Evolutionary conservation across 2,888 invertebrate genomes (phyloP).

Genomic region (Merodon equestris): DNA sequence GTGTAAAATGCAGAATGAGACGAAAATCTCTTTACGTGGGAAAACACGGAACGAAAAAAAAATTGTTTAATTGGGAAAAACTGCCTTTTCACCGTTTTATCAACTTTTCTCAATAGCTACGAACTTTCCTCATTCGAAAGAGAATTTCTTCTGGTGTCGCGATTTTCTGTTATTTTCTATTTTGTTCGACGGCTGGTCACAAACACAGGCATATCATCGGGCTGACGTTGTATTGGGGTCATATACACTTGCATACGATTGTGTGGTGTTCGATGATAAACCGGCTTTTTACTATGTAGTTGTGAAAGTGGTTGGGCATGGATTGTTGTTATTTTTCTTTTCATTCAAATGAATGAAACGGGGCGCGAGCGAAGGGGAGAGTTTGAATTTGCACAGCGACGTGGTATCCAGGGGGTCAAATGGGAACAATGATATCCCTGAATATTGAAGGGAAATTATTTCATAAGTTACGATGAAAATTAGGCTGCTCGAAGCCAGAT

Average conservation of each 20-base stretch:
- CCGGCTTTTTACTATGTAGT: slow-evolving; percentile 43
- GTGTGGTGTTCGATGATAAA: slow-evolving; percentile 19
- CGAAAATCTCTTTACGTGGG: slow-evolving; percentile 42
- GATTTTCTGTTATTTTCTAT: slow-evolving; percentile 67
- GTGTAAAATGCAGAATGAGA: slow-evolving; percentile 30
- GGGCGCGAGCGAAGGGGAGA: slow-evolving; percentile 1
- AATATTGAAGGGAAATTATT: neutral
- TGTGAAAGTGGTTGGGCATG: neutral
- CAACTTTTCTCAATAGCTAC: neutral
- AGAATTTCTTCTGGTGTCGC: slow-evolving; percentile 63
- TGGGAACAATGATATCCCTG: slow-evolving; percentile 32
- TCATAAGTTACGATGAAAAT: neutral
- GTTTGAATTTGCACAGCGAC: slow-evolving; percentile 49
- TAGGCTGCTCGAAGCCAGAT: neutral
- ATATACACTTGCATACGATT: neutral
- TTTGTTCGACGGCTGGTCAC: slow-evolving; percentile 49
- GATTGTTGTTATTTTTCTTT: slow-evolving; percentile 2
- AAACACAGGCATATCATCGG: slow-evolving; percentile 1
- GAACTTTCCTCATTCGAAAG: slow-evolving; percentile 50
- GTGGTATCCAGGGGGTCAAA: slow-evolving; percentile 40
- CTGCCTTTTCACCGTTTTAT: neutral
- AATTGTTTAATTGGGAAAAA: neutral
- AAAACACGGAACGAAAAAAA: no score
- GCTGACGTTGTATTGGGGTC: slow-evolving; percentile 2
- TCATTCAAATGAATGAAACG: neutral